phyloP scores from a whole-genome alignment of 2,113 vertebrate genomes.

The Corydoras sp. region DNA sequence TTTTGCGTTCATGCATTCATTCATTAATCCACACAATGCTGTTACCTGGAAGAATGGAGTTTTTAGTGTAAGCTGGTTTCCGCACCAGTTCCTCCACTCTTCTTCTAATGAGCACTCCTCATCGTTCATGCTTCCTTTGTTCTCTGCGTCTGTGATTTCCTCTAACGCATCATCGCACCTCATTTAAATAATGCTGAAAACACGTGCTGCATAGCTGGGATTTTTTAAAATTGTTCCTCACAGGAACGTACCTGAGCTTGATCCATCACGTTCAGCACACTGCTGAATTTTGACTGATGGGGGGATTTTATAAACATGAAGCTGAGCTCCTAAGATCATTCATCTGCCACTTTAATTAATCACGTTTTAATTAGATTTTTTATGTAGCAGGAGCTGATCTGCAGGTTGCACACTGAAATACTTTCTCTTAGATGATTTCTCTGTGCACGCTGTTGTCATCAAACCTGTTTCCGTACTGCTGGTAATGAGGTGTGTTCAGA shows the following conservation, averaged over 20 bases:
- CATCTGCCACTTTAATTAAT: too few species aligned
- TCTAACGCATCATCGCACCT: neutral
- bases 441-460: neutral
- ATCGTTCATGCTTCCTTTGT: neutral
- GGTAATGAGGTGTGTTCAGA: conserved; percentile 24
- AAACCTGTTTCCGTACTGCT: conserved; percentile 19
- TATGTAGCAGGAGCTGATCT: too few species aligned
- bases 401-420: too few species aligned
- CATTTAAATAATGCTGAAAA: neutral
- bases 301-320: too few species aligned
- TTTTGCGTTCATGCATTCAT: neutral
- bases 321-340: too few species aligned
- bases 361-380: too few species aligned
- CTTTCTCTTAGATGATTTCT: too few species aligned
- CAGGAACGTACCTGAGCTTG: neutral
- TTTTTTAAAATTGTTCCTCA: neutral
- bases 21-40: neutral
- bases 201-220: neutral
- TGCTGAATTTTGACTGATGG: too few species aligned
- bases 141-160: conserved; percentile 15
- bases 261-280: too few species aligned
- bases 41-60: neutral
- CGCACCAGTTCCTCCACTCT: neutral
- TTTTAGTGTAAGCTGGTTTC: neutral
- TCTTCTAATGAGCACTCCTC: neutral